Evolutionary conservation across 2,797 vertebrate genomes (phyloP), one percentile per base, ranked within the genome.

Genomic region (Acanthis flammea): DNA sequence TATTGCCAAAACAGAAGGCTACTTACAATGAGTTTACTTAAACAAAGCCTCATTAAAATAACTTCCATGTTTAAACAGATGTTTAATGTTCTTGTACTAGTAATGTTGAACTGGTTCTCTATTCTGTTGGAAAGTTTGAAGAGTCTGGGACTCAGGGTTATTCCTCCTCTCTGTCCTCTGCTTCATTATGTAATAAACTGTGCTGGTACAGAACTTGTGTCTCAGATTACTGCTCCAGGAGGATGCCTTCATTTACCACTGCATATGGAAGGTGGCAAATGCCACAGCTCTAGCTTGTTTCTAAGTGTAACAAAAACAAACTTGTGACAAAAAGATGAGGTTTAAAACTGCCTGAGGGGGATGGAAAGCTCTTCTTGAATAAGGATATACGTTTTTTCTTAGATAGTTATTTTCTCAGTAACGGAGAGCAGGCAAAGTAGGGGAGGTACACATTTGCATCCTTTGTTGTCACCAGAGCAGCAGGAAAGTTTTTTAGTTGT

Each of bases 31-130:
- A 78, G 92, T 94, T 96, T 90, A 95, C 90, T 93, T 94, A 93
- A 90, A 94, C 72, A 91, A 92, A 94, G 54, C 76, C 89, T 92
- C 91, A 94, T 96, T 96, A 96, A 96, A 97, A 97, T 97, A 96
- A 84, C 89, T 95, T 84, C 55, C 30, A 2, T 17, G 82, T 93
- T 83, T 53, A 90, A 95, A 79, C 28, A 84, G 73, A 91, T 84
- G 89, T 91, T 94, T 91, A 90, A 80, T 88, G 83, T 70, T 75
- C 70, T 91, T 18, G 41, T 84, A 33, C 21, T 18, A 57, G 51
- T 45, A 63, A 24, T 4, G 13, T 57, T 76, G 74, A 90, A 39
- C 65, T 44, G 37, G 55, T 86, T 86, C 61, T 4, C 62, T 83
- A 0, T 81, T 65, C 66, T 11, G 19, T 22, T 72, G 54, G 35